Evolutionary conservation across 2,888 invertebrate genomes (phyloP).

Genomic region (Stenurella melanura): DNA sequence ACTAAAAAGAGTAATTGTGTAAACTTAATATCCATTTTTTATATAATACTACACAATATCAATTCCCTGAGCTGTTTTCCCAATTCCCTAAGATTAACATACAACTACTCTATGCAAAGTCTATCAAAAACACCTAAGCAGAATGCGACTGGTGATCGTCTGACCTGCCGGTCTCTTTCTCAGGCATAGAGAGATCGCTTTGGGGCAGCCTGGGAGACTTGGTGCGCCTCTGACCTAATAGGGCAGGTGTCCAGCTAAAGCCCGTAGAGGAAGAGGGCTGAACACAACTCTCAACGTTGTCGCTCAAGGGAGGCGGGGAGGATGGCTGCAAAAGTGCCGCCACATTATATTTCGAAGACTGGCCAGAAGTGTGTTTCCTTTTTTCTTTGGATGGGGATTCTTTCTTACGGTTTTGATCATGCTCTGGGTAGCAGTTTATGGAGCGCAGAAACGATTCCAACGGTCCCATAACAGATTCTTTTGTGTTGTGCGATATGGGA

Average conservation of each 20-base stretch:
- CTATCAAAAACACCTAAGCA: conserved; percentile 46
- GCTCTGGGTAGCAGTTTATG: conserved; percentile 70
- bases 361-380: conserved; percentile 47
- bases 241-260: conserved; percentile 72
- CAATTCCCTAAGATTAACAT: neutral
- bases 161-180: conserved; percentile 65
- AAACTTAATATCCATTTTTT: neutral
- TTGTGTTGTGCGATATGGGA: conserved; percentile 63
- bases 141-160: conserved; percentile 63
- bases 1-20: too few relatives aligned
- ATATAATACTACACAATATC: neutral
- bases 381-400: conserved; percentile 55
- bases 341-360: conserved; percentile 46
- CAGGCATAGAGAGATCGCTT: conserved; percentile 65
- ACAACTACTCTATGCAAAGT: neutral
- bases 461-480: conserved; percentile 69
- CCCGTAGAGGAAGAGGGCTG: conserved; percentile 64
- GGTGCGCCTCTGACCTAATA: conserved; percentile 65
- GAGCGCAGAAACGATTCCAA: conserved; percentile 70
- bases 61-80: neutral
- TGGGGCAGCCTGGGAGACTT: conserved; percentile 60
- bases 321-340: conserved; percentile 51
- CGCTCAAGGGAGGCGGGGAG: conserved; percentile 64
- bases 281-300: conserved; percentile 58
- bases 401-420: conserved; percentile 64